A percentile compares a stretch with the other conserved stretches of the same genome.
Evolutionary conservation across 23 tunicate genomes (phyloP).

Genomic region (Aplidium turbinatum): DNA sequence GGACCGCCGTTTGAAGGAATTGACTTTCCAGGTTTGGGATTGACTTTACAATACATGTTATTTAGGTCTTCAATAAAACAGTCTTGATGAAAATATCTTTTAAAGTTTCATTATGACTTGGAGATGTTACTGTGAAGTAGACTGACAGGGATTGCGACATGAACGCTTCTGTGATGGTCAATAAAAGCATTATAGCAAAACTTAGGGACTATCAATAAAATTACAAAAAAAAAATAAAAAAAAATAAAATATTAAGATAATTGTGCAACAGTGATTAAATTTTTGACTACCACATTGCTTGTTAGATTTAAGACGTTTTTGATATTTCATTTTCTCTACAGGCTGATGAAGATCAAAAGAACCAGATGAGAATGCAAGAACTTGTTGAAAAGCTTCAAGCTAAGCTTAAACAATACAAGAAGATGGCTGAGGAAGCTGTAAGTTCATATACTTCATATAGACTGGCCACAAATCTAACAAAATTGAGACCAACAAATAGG

Average conservation of each 20-base stretch:
- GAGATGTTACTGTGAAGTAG: too few relatives aligned
- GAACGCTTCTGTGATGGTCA: too few relatives aligned
- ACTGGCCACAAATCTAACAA: neutral
- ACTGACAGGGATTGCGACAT: too few relatives aligned
- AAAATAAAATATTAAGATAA: neutral
- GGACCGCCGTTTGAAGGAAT: constrained; percentile 94
- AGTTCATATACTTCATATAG: constrained; percentile 2
- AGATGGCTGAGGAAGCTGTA: constrained; percentile 97
- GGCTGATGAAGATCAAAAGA: constrained; percentile 99
- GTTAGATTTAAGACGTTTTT: too few relatives aligned
- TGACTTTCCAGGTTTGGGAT: constrained; percentile 88
- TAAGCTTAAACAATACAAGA: constrained; percentile 97
- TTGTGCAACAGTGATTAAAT: neutral
- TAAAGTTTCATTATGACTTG: too few relatives aligned
- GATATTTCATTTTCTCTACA: constrained; percentile 5
- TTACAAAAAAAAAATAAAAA: too few relatives aligned
- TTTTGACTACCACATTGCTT: neutral
- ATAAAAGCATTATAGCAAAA: too few relatives aligned
- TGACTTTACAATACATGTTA: too few relatives aligned
- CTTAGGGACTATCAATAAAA: too few relatives aligned
- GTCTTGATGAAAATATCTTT: too few relatives aligned
- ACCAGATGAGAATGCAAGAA: constrained; percentile 91
- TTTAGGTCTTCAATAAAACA: too few relatives aligned
- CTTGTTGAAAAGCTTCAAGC: constrained; percentile 95
- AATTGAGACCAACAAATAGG: too few relatives aligned